These are phyloP conservation scores for Darevskia mixta DNA, from an alignment of 2,797 vertebrate genomes.

Conservation along the genomic window DNA sequence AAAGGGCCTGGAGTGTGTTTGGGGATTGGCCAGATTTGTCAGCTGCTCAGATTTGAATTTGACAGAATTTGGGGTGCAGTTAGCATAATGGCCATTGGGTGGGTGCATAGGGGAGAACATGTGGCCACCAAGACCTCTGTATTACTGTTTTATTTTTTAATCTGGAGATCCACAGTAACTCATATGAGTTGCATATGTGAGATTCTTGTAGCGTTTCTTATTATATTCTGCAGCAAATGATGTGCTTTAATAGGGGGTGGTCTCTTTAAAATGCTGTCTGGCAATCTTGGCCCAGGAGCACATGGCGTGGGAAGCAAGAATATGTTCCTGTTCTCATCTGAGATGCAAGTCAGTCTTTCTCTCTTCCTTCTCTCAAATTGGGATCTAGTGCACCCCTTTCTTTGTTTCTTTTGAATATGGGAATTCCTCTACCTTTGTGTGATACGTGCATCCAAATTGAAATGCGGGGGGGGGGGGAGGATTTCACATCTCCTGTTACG, in stretches of 20 bases:
- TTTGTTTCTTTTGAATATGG: not conserved
- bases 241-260: not conserved
- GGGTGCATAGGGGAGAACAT: not conserved
- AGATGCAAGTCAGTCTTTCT: not conserved
- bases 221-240: not conserved
- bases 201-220: not conserved
- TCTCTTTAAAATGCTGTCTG: not conserved
- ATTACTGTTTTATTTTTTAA: too few species aligned
- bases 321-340: not conserved
- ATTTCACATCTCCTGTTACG: not conserved
- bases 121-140: too few species aligned
- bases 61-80: not conserved
- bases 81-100: not conserved
- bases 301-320: conserved; percentile 21
- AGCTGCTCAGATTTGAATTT: not conserved
- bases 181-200: too few species aligned
- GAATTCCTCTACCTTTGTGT: not conserved
- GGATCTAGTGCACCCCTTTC: not conserved
- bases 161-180: too few species aligned
- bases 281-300: not conserved
- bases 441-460: too few species aligned
- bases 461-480: too few species aligned
- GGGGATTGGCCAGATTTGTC: not conserved
- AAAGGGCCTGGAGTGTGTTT: not conserved
- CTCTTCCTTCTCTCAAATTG: too few species aligned